Evolutionary conservation across 2,113 vertebrate genomes (phyloP), one percentile per base, ranked within the genome.

Genomic region (Hyla sarda): DNA sequence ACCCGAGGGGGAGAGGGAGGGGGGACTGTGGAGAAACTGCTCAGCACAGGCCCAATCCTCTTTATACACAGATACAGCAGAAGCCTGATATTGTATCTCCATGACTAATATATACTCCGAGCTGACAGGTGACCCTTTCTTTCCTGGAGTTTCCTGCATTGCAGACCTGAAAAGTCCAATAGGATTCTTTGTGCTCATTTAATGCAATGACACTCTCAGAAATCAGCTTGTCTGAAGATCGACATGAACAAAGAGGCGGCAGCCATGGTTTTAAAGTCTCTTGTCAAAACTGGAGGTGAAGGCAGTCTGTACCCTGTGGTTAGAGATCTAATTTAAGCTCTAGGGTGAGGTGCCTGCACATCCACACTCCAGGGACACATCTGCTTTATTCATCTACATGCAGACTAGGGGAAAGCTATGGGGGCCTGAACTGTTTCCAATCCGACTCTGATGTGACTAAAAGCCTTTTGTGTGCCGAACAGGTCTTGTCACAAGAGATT

Each of bases 161-260:
- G 84, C 84, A 86, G 76, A 60, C 67, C 75, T 81, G 52, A 72
- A 41, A 86, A 71, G 28, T 28, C 76, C 84, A 86, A 78, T 81
- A 16, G 78, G 77, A 81, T 48, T 54, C 45, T 37, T 8, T 75
- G 47, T 86, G 65, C 58, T 86, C 21, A 41, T 69, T 67, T 52
- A 78, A 85, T 71, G 52, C 52, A 45, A 56, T 45, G 82, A 58
- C 82, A 74, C 30, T 56, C 60, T 74, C 69, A 58, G 50, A 73
- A 73, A 37, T 32, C 69, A n/a, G 41, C 25, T 30, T 58, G 82
- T 73, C 67, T 58, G 69, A 41, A 28, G 50, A 28, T 58, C n/a
- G 23, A 72, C n/a, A 72, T 3, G 50, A 83, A 83, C 69, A 83
- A 83, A 83, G 82, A 56, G 34, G 13, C 62, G 34, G 50, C 5